Conservation (phyloP, 2,797 vertebrate genomes). For the Sebastes flavidus region DNA sequence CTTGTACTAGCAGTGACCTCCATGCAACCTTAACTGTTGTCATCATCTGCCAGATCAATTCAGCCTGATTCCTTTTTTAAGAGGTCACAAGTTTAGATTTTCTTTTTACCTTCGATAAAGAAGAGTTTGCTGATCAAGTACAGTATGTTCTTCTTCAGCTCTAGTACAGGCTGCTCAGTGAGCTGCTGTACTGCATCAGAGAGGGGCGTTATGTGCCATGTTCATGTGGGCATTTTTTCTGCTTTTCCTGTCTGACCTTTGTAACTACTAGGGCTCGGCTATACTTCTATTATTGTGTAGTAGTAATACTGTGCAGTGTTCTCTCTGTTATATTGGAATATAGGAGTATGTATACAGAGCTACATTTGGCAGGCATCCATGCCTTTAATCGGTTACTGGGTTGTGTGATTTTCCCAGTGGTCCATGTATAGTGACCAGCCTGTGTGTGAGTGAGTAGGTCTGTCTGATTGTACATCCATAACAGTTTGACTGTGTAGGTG, state of each 20-base stretch:
- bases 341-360: no score
- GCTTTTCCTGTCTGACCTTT: background rate
- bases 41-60: background rate
- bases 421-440: background rate
- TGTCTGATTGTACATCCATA: background rate
- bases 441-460: background rate
- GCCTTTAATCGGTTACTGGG: slow-evolving; percentile 12
- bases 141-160: background rate
- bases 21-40: background rate
- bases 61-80: background rate
- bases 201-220: background rate
- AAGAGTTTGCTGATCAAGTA: background rate
- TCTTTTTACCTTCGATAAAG: background rate
- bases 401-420: slow-evolving; percentile 6
- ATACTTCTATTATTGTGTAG: background rate
- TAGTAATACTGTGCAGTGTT: background rate
- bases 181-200: background rate
- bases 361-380: slow-evolving; percentile 7
- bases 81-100: background rate
- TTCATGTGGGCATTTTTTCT: background rate
- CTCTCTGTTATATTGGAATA: background rate
- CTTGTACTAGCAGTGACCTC: background rate
- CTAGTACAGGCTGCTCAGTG: background rate
- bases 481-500: background rate
- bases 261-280: background rate